A percentile compares a stretch with the other conserved stretches of the same genome.
Conservation (phyloP, 2,888 invertebrate species). For the Drosophila limbata region DNA sequence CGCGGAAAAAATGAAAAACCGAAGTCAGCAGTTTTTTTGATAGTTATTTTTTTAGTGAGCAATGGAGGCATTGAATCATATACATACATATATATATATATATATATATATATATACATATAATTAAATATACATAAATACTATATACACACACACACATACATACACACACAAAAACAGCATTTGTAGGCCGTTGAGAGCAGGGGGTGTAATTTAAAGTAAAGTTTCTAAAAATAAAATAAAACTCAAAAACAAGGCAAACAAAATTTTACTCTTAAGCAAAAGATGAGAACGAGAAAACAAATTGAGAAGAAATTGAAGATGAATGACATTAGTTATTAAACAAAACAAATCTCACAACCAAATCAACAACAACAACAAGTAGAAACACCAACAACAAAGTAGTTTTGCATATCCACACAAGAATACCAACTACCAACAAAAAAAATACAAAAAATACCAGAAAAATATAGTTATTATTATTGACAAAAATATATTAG, state of each 20-base stretch:
- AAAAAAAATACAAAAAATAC: slow-evolving; percentile 40
- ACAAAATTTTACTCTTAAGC: slow-evolving; percentile 59
- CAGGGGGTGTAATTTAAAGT: slow-evolving; percentile 23
- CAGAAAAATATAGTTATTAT: slow-evolving; percentile 36
- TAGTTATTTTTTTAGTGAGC: slow-evolving; percentile 79
- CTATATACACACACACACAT: slow-evolving; percentile 40
- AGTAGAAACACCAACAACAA: slow-evolving; percentile 81
- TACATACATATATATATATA: slow-evolving; percentile 54
- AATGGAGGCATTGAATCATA: slow-evolving; percentile 72
- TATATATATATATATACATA: slow-evolving; percentile 46
- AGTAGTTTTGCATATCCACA: slow-evolving; percentile 84
- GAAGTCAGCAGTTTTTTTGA: slow-evolving; percentile 76
- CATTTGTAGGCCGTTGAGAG: slow-evolving; percentile 36
- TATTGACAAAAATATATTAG: slow-evolving; percentile 66
- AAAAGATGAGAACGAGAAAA: slow-evolving; percentile 44
- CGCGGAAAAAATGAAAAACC: slow-evolving; percentile 27
- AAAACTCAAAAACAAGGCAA: slow-evolving; percentile 50
- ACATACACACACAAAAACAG: slow-evolving; percentile 42
- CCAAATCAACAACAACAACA: slow-evolving; percentile 73
- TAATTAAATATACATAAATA: slow-evolving; percentile 45
- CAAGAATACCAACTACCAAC: slow-evolving; percentile 33
- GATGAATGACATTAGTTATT: slow-evolving; percentile 43
- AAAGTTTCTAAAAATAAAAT: slow-evolving; percentile 37
- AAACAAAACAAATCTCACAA: slow-evolving; percentile 49
- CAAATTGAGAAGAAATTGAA: neutral